These are phyloP conservation scores for Ciconia maguari DNA, from an alignment of 2,113 vertebrate species.

Conservation along the genomic window DNA sequence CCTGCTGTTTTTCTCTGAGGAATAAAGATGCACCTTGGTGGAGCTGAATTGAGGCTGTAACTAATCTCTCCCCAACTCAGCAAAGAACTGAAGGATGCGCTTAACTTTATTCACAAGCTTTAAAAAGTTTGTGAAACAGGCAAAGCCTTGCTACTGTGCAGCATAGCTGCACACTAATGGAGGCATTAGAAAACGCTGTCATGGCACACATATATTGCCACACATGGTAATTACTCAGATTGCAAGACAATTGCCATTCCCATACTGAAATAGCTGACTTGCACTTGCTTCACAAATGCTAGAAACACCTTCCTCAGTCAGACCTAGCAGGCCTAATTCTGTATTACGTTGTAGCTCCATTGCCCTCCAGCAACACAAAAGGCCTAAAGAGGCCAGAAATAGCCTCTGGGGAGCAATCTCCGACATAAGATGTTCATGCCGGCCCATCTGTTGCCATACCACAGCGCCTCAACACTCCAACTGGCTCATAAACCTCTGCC, in stretches of 20 bases:
- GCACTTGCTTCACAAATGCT: background rate
- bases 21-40: background rate
- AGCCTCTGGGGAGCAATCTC: constrained; percentile 23
- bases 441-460: constrained; percentile 33
- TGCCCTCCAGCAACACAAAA: constrained; percentile 28
- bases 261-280: background rate
- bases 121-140: background rate
- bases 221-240: constrained; percentile 51
- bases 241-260: constrained; percentile 25
- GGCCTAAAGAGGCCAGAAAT: constrained; percentile 14
- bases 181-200: background rate
- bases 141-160: background rate
- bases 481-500: constrained; percentile 5
- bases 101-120: background rate
- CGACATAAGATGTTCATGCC: constrained; percentile 4
- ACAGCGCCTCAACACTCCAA: background rate
- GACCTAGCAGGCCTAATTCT: background rate
- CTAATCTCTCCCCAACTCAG: background rate
- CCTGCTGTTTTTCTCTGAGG: background rate
- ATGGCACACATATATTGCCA: background rate
- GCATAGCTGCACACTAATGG: background rate
- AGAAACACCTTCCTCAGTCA: constrained; percentile 36
- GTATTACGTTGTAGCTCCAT: background rate
- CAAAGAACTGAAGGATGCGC: background rate
- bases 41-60: background rate